Base-by-base conservation (phyloP, 2,797 vertebrate species). In the Notolabrus celidotus region DNA sequence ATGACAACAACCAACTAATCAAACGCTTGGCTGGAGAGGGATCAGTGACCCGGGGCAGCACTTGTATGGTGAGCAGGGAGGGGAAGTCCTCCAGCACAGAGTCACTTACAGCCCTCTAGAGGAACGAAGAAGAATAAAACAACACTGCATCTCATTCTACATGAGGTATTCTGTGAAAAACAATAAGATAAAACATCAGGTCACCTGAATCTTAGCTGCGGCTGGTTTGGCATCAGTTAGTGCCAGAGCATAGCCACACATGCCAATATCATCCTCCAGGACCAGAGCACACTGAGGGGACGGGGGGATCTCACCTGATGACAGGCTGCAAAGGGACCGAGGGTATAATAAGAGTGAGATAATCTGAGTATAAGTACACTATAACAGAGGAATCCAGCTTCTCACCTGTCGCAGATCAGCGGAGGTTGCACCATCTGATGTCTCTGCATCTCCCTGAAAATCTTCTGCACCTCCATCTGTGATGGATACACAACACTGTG, bases 21-120 rank as follows among this genome's bases (percentile, higher is more conserved):
- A 99, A 97, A 33, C 95, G 95, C 91, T 95, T 97, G 67, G 95
- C 96, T 54, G 96, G 95, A 7, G 94, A 94, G 14, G 96, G 95
- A 85, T 99, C 97, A 5, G 94, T 95, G 83, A 99, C 96, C 79
- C 96, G 94, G 74, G 96, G 96, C 75, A 97, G 95, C 82, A 98
- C 94, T 88, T 98, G 96, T 78, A 97, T 86, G 52, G 95, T 95
- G 80, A 99, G 92, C 83, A 99, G 83, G 15, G 97, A 97, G 3
- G 98, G 97, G 83, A 96, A 99, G 61, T 96, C 96, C 74, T 94
- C 90, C 50, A 97, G 93, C 84, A 97, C 92, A 0, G 94, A 89
- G 75, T 95, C 95, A 50, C 92, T 94, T 66, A 94, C 71, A 43
- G 5, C 94, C 93, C 88, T 95, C 96, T 93, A 39, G 63, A 74